Conservation (phyloP, 2,888 invertebrate species). For the Cataglyphis livida region DNA sequence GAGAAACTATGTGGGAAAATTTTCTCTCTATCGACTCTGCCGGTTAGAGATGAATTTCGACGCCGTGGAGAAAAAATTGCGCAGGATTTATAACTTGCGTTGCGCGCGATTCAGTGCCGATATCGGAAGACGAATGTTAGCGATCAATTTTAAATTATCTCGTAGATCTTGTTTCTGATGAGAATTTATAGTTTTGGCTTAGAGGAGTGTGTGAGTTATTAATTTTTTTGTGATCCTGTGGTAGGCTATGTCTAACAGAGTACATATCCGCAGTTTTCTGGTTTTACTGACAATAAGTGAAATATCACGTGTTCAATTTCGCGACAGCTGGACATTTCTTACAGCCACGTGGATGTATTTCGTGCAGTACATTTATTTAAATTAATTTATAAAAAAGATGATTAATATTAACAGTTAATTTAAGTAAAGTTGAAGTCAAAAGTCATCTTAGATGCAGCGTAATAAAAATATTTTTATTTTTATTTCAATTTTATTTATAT, state of each 20-base stretch:
- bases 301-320: background rate
- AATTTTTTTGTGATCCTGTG: background rate
- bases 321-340: constrained; percentile 7
- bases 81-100: background rate
- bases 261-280: constrained; percentile 14
- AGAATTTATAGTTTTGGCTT: constrained; percentile 16
- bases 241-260: constrained; percentile 9
- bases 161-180: background rate
- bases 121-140: background rate
- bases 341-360: background rate
- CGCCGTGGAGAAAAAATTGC: background rate
- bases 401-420: background rate
- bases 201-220: background rate
- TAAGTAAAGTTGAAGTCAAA: background rate
- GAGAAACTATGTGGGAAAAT: constrained; percentile 37
- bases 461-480: background rate
- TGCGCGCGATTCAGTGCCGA: background rate
- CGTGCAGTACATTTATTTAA: background rate
- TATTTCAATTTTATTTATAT: background rate
- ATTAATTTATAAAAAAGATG: background rate
- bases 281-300: background rate
- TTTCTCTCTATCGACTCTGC: background rate
- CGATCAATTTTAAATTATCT: constrained; percentile 14
- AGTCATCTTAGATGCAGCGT: background rate
- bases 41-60: background rate